Conservation (phyloP, 2,797 vertebrate species). For the Luscinia luscinia region DNA sequence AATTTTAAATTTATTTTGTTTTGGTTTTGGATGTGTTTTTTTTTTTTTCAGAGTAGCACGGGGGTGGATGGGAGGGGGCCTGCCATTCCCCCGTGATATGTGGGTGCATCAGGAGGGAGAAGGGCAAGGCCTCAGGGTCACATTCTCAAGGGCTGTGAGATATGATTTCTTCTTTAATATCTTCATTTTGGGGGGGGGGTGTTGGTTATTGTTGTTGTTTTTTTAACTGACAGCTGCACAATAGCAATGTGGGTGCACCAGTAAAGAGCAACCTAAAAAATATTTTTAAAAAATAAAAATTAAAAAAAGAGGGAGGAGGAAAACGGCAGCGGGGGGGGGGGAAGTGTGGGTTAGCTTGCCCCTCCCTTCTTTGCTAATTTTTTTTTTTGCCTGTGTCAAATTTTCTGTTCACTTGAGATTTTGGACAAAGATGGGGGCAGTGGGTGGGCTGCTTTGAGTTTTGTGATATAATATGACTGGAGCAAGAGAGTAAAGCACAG, state of each 20-base stretch:
- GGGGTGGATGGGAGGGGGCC: conserved; percentile 12
- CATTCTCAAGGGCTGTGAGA: conserved; percentile 32
- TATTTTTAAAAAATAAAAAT: too few relatives aligned
- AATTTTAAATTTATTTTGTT: background rate
- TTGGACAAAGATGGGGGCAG: conserved; percentile 71
- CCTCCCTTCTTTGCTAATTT: conserved; percentile 23
- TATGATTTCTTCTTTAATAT: background rate
- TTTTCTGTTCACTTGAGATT: conserved; percentile 64
- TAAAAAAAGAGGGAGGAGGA: background rate
- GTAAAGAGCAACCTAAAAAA: background rate
- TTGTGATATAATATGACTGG: conserved; percentile 48
- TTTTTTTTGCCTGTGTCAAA: background rate
- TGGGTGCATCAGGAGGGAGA: conserved; percentile 36
- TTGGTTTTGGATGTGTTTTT: background rate
- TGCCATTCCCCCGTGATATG: background rate
- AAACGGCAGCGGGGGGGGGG: background rate
- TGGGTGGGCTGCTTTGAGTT: conserved; percentile 72
- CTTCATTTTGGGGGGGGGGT: background rate
- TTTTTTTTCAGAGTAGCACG: background rate
- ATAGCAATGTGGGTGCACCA: conserved; percentile 46
- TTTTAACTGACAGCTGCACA: conserved; percentile 30
- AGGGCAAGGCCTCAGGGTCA: conserved; percentile 68
- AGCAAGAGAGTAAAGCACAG: conserved; percentile 34
- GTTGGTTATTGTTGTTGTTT: background rate
- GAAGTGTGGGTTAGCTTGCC: background rate